Conservation (phyloP, 2,888 invertebrate genomes). For the Mylabris sibirica region DNA sequence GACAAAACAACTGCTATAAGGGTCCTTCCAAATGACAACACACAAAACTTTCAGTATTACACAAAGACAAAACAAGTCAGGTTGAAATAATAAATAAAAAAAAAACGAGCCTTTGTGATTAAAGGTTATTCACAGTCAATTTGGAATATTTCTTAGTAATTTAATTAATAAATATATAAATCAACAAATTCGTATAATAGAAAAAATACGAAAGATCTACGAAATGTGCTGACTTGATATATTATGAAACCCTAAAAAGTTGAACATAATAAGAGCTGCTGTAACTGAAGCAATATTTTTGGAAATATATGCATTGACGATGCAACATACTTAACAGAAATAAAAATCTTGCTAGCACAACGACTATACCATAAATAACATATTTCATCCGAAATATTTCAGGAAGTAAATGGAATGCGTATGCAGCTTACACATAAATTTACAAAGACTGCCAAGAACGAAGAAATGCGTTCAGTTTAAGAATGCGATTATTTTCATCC, state of each 20-base stretch:
- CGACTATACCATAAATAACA: conserved; percentile 53
- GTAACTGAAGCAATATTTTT: conserved; percentile 41
- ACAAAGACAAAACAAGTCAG: conserved; percentile 14
- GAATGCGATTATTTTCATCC: conserved; percentile 52
- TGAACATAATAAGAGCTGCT: conserved; percentile 42
- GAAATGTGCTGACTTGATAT: conserved; percentile 39
- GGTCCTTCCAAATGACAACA: conserved; percentile 14
- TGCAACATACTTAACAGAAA: conserved; percentile 50
- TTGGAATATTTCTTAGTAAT: background rate
- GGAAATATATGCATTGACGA: conserved; percentile 36
- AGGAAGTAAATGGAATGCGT: conserved; percentile 51
- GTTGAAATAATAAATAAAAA: conserved; percentile 8
- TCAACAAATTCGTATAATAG: conserved; percentile 5
- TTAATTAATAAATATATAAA: background rate
- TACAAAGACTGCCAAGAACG: conserved; percentile 38
- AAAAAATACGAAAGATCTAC: conserved; percentile 25
- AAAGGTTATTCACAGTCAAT: conserved; percentile 5
- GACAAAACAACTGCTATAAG: conserved; percentile 7
- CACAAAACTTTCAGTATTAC: conserved; percentile 14
- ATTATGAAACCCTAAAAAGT: conserved; percentile 39
- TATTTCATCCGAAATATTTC: conserved; percentile 49
- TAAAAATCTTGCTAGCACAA: conserved; percentile 50
- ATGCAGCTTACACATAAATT: conserved; percentile 53
- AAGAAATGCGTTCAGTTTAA: conserved; percentile 48
- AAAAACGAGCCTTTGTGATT: background rate